These are phyloP conservation scores for Paramisgurnus dabryanus DNA, from an alignment of 2,113 vertebrate genomes.

Conservation along the genomic window DNA sequence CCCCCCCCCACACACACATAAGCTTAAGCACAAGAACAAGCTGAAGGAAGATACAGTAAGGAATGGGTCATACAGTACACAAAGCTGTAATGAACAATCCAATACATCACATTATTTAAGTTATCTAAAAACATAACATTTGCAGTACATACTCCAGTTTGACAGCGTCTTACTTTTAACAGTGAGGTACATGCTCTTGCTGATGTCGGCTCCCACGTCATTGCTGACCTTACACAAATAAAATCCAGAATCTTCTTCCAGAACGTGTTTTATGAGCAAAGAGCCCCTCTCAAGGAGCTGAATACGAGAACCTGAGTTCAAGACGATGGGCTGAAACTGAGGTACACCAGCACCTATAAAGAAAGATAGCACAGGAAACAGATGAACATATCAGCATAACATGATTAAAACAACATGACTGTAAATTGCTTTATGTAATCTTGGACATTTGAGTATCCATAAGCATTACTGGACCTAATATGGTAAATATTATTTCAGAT, in stretches of 20 bases:
- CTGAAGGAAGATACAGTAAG: too few relatives aligned
- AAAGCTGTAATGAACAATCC: neutral
- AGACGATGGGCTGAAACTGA: constrained; percentile 93
- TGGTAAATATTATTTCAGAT: neutral
- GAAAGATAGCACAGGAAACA: neutral
- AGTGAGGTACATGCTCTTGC: constrained; percentile 99
- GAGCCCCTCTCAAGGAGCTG: constrained; percentile 95
- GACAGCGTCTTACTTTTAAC: constrained; percentile 93
- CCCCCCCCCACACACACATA: neutral
- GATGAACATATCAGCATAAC: neutral
- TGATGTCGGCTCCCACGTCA: constrained; percentile 99
- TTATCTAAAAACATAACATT: neutral
- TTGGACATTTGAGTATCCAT: neutral
- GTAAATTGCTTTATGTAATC: too few relatives aligned
- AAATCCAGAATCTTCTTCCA: constrained; percentile 97
- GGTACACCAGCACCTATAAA: constrained; percentile 89
- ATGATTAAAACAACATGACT: neutral
- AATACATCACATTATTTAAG: neutral
- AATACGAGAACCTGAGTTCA: constrained; percentile 88
- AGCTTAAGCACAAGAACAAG: neutral
- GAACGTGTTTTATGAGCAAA: constrained; percentile 93
- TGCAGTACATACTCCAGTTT: neutral
- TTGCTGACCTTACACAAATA: constrained; percentile 99
- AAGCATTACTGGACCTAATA: neutral
- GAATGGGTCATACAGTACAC: neutral